A percentile compares a stretch with the other conserved stretches of the same genome.
Conservation (phyloP, 2,797 vertebrate species). For the Xenops minutus region DNA sequence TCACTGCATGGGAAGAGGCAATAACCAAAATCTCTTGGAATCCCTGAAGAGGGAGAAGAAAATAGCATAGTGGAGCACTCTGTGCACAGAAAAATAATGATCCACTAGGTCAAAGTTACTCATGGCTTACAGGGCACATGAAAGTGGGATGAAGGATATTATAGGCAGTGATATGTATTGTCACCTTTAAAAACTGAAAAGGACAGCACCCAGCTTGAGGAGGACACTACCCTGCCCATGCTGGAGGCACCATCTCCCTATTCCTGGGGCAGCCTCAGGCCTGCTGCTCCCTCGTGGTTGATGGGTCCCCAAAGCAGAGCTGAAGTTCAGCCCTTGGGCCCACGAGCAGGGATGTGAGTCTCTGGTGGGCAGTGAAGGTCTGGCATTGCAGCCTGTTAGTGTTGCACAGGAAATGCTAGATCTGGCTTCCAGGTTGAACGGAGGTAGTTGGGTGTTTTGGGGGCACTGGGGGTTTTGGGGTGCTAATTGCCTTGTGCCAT, state of each 20-base stretch:
- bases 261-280: neutral
- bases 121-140: neutral
- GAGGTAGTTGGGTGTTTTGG: neutral
- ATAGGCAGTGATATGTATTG: neutral
- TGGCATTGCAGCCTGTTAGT: neutral
- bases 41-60: neutral
- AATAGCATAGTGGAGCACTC: neutral
- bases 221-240: neutral
- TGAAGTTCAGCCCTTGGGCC: neutral
- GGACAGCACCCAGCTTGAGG: rapidly evolving
- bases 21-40: neutral
- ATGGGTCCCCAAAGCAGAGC: neutral
- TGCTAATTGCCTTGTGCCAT: neutral
- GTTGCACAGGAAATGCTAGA: rapidly evolving
- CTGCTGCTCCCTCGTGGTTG: rapidly evolving
- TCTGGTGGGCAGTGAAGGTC: rapidly evolving
- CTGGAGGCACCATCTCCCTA: neutral
- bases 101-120: neutral
- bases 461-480: neutral
- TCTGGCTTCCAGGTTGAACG: neutral
- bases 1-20: neutral
- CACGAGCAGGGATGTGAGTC: rapidly evolving
- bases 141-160: neutral
- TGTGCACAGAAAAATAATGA: neutral
- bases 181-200: neutral